These are phyloP conservation scores for Sturnus vulgaris DNA, from an alignment of 2,113 vertebrate species.

Conservation along the genomic window DNA sequence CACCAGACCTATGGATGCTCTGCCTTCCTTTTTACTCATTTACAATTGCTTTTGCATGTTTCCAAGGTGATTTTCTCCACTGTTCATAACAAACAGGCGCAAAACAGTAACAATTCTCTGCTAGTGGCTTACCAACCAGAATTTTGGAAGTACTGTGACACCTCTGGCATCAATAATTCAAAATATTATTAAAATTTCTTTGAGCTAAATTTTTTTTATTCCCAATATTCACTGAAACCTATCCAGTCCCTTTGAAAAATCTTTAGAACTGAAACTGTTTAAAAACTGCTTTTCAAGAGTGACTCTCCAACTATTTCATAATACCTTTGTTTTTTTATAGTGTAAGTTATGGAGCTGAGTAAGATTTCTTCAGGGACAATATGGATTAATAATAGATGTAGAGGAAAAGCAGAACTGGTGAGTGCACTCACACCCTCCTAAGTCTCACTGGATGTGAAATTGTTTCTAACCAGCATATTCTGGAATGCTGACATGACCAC, in stretches of 20 bases:
- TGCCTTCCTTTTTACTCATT: neutral
- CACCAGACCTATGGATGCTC: neutral
- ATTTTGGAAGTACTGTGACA: neutral
- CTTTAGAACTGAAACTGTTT: neutral
- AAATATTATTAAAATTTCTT: neutral
- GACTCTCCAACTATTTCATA: neutral
- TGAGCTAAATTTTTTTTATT: neutral
- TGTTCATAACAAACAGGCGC: neutral
- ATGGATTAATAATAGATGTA: constrained; percentile 40
- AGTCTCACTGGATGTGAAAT: neutral
- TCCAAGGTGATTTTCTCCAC: neutral
- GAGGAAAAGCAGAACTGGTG: constrained; percentile 4
- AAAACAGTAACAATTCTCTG: neutral
- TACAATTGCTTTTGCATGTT: neutral
- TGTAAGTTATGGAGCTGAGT: neutral
- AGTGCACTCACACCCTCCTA: neutral
- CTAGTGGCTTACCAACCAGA: neutral
- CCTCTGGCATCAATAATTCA: neutral
- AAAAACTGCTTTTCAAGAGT: neutral
- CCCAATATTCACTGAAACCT: neutral
- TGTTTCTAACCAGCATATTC: constrained; percentile 13
- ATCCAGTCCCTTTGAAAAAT: neutral
- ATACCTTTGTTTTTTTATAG: constrained; percentile 7
- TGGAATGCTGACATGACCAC: neutral
- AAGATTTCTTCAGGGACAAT: constrained; percentile 32